These are phyloP conservation scores for Pelmatolapia mariae DNA, from an alignment of 2,113 vertebrate genomes.

Conservation along the genomic window DNA sequence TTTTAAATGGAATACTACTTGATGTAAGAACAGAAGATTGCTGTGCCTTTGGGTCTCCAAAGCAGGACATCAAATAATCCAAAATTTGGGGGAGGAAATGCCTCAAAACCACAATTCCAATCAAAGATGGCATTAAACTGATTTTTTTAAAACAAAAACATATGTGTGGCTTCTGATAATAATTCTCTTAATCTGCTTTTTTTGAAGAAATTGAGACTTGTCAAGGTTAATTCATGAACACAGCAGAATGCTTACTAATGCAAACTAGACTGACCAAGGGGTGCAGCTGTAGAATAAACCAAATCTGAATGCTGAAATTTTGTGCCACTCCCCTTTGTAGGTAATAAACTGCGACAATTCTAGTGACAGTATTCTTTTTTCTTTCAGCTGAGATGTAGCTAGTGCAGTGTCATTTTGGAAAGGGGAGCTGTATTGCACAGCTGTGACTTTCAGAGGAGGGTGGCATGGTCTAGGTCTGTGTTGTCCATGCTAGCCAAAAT, in stretches of 20 bases:
- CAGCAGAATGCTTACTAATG: neutral
- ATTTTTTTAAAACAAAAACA: neutral
- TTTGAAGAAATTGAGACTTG: neutral
- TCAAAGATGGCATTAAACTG: neutral
- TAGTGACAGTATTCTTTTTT: neutral
- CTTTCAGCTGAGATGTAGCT: neutral
- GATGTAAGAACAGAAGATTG: neutral
- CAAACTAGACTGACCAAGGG: constrained; percentile 12
- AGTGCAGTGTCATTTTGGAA: neutral
- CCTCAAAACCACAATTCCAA: neutral
- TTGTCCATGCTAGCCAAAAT: constrained; percentile 95
- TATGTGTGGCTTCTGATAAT: neutral
- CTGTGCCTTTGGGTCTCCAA: neutral
- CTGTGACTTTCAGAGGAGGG: constrained; percentile 54
- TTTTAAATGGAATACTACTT: neutral
- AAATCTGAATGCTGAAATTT: constrained; percentile 7
- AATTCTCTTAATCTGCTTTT: neutral
- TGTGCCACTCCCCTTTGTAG: neutral
- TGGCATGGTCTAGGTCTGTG: constrained; percentile 84
- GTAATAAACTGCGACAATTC: neutral
- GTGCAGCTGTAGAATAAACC: neutral
- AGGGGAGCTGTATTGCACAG: neutral
- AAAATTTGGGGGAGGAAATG: neutral
- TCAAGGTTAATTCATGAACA: neutral
- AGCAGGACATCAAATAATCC: neutral